Evolutionary conservation across 2,888 invertebrate genomes (phyloP), one percentile per base, ranked within the genome.

Genomic region (Epinotia bilunana): DNA sequence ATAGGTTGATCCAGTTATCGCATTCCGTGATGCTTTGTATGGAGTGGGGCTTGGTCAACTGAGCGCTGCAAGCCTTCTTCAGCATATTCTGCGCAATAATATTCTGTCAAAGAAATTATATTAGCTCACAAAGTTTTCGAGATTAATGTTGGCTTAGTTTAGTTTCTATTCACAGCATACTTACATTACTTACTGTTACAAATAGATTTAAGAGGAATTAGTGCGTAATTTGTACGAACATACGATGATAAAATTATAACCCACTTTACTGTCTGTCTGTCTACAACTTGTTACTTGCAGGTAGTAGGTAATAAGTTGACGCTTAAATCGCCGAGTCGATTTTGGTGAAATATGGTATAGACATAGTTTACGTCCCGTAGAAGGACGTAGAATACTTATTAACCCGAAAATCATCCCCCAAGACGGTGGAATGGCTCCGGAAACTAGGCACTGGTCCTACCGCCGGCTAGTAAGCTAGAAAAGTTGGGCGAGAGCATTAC

Each of bases 51-150:
- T 91, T 91, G 0, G 88, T 83, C 6, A 92, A 80, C 71, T 92
- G 92, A 43, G 92, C 88, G 63, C 91, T 91, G 83, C 88, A 88
- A 1, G 91, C 88, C 77, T 92, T 92, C 79, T 90, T 92, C 80
- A 92, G 79, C 57, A 87, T 87, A 73, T 83, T 90, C 90, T 92
- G 84, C 18, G 63, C 55, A 43, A 78, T 72, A 73, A 74, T 55
- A 58, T 68, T 68, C 68, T 68, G 68, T 68, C 9, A 43, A 58
- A 43, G 43, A 68, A 20, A 57, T 13, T 11, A 57, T 12, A 68
- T 12, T 18, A 3, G 33, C 18, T 39, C 6, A 57, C 11, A 28
- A 28, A 53, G 23, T 16, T 64, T 16, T 9, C 16, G 12, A 43
- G 20, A 0, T 0, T 49, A 16, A 49, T 16, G 6, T 53, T 53